Percentiles rank a stretch among this genome's conserved stretches.
These are phyloP conservation scores for Leptopilina drosophilae DNA, from an alignment of 2,888 invertebrate species.

Conservation along the genomic window DNA sequence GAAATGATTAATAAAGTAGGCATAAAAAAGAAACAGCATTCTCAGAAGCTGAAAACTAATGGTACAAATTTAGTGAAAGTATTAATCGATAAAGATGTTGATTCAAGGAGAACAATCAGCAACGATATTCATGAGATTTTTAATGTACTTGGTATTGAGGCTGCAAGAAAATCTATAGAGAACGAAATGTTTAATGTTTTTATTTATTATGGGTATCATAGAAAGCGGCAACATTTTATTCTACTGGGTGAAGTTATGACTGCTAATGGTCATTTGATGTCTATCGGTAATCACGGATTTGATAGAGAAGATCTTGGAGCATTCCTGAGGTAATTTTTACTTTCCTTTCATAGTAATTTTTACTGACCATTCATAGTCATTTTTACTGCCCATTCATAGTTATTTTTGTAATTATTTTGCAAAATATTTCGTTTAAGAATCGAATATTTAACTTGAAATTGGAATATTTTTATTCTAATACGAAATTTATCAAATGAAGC, in stretches of 20 bases:
- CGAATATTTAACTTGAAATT: too few species aligned
- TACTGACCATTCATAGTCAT: too few species aligned
- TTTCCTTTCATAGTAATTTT: too few species aligned
- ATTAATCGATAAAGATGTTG: slow-evolving; percentile 97
- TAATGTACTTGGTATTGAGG: slow-evolving; percentile 98
- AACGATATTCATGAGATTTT: slow-evolving; percentile 99
- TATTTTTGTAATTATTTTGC: too few species aligned
- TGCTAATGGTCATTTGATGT: slow-evolving; percentile 99
- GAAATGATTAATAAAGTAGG: slow-evolving; percentile 98
- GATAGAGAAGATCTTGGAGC: slow-evolving; percentile 99
- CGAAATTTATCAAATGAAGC: too few species aligned
- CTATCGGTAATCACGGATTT: slow-evolving; percentile 99
- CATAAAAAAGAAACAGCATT: slow-evolving; percentile 83
- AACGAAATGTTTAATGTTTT: slow-evolving; percentile 99
- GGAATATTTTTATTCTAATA: too few species aligned
- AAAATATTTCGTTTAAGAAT: too few species aligned
- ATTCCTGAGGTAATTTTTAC: slow-evolving; percentile 84
- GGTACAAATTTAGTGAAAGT: slow-evolving; percentile 99
- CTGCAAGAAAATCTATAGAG: slow-evolving; percentile 99
- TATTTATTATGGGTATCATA: slow-evolving; percentile 87
- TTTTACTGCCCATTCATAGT: too few species aligned
- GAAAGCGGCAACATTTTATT: slow-evolving; percentile 85
- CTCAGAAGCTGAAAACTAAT: slow-evolving; percentile 95
- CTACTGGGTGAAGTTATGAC: slow-evolving; percentile 99
- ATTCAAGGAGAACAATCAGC: slow-evolving; percentile 97